Evolutionary conservation across 2,797 vertebrate species (phyloP).

Genomic region (Pitangus sulphuratus): DNA sequence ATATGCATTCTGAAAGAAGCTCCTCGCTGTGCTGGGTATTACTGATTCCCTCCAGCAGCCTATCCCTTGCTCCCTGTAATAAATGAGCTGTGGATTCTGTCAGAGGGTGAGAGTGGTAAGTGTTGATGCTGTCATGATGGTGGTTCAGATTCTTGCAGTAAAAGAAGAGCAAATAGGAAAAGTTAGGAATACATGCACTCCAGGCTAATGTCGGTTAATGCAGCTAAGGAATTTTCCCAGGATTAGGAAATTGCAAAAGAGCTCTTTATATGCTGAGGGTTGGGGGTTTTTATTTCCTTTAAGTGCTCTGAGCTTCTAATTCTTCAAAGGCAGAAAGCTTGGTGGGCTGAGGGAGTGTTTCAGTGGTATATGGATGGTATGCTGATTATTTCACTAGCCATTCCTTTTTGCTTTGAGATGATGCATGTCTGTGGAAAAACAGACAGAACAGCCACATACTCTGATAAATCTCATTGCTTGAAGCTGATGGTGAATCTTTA

Average conservation of each 20-base stretch:
- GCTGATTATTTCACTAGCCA: not conserved
- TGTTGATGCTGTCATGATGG: not conserved
- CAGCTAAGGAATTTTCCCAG: not conserved
- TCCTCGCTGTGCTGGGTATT: not conserved
- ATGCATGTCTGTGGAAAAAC: not conserved
- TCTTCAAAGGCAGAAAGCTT: not conserved
- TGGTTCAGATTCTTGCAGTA: not conserved
- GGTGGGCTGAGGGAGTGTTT: not conserved
- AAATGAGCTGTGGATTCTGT: not conserved
- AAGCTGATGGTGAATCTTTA: not conserved
- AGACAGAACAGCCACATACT: not conserved
- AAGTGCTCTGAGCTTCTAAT: not conserved
- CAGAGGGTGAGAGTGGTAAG: not conserved
- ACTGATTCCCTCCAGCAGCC: not conserved
- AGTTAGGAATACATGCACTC: not conserved
- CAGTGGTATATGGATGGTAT: not conserved
- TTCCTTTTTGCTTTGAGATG: constrained; percentile 7
- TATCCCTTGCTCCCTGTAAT: not conserved
- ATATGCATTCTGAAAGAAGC: not conserved
- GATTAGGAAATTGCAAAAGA: not conserved
- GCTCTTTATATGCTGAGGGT: not conserved
- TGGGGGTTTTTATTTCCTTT: not conserved
- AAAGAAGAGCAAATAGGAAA: not conserved
- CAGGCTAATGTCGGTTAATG: not conserved
- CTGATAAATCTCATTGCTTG: not conserved